A percentile compares a stretch with the other conserved stretches of the same genome.
Evolutionary conservation across 2,113 vertebrate species (phyloP).

Genomic region (Willisornis vidua): DNA sequence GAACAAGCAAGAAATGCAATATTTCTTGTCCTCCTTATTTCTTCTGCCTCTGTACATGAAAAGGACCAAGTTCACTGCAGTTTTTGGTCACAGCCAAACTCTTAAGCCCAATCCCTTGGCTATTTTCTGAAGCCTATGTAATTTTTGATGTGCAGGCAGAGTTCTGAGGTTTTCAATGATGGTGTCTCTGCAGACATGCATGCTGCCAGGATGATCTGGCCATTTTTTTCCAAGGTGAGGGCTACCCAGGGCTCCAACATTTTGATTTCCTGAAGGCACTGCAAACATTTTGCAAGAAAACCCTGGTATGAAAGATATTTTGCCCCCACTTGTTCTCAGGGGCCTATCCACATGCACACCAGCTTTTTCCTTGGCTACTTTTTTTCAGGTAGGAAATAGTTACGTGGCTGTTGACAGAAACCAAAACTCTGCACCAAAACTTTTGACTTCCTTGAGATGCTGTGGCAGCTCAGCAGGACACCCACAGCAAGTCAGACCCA

Average conservation of each 20-base stretch:
- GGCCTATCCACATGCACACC: accelerated
- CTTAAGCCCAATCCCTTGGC: background rate
- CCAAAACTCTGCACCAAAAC: background rate
- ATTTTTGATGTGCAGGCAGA: accelerated
- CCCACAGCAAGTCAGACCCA: accelerated
- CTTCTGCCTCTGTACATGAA: background rate
- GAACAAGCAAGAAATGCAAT: background rate
- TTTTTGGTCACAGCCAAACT: background rate
- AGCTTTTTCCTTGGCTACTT: background rate
- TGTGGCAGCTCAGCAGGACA: background rate
- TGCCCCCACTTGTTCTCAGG: accelerated
- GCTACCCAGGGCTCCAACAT: background rate
- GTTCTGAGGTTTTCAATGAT: background rate
- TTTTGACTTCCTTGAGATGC: accelerated
- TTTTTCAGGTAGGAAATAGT: background rate
- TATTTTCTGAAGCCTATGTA: background rate
- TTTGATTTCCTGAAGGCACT: background rate
- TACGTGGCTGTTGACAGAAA: background rate
- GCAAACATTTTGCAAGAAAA: background rate
- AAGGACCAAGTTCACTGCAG: background rate
- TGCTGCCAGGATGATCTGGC: accelerated
- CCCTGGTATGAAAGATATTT: accelerated
- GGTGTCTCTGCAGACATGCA: accelerated
- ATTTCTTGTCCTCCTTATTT: background rate
- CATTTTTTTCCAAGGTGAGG: background rate